phyloP scores from a whole-genome alignment of 2,888 invertebrate genomes.

The Phyllotreta cruciferae region DNA sequence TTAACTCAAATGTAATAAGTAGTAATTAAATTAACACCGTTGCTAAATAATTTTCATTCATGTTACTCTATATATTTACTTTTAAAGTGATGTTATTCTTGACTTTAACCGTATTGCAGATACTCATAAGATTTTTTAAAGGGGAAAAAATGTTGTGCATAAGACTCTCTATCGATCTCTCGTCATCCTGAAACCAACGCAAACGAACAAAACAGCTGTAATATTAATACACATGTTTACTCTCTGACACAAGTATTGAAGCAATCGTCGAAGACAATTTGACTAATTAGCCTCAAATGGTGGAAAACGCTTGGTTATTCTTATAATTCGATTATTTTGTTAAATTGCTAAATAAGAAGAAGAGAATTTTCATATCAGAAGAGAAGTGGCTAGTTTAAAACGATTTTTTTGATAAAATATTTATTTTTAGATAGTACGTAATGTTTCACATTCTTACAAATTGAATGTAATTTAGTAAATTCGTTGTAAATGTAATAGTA shows the following conservation, averaged over 20 bases:
- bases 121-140: no score
- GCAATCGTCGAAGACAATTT: constrained; percentile 24
- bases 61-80: constrained; percentile 5
- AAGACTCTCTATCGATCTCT: constrained; percentile 43
- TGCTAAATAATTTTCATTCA: constrained; percentile 49
- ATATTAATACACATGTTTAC: constrained; percentile 59
- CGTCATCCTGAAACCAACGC: constrained; percentile 58
- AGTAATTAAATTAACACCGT: not conserved
- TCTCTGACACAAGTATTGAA: constrained; percentile 48
- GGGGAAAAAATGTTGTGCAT: not conserved
- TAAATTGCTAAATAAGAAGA: no score
- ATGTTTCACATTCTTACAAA: not conserved
- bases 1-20: not conserved
- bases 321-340: no score
- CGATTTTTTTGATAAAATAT: no score
- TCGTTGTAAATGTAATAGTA: constrained; percentile 6
- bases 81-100: not conserved
- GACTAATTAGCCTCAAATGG: constrained; percentile 1
- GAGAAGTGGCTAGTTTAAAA: not conserved
- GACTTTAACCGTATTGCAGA: no score
- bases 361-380: no score
- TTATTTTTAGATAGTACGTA: no score
- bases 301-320: constrained; percentile 18
- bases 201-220: constrained; percentile 60
- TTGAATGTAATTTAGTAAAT: not conserved